These are phyloP conservation scores for Zaprionus inermis DNA, from an alignment of 1,140 invertebrate species.

Conservation along the genomic window DNA sequence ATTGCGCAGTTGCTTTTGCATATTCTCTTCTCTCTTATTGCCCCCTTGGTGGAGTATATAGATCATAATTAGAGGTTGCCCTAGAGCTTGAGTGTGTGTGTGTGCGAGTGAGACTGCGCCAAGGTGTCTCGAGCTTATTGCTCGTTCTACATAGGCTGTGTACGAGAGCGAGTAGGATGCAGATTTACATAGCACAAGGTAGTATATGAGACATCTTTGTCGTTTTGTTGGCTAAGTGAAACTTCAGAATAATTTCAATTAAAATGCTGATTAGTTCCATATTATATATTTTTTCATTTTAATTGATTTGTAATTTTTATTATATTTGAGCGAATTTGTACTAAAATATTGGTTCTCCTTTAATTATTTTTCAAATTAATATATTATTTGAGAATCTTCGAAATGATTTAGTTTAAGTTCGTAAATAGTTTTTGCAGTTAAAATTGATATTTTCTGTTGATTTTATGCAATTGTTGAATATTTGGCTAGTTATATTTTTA, in stretches of 20 bases:
- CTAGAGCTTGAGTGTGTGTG: not conserved
- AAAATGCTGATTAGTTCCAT: not conserved
- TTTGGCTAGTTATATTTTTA: no score
- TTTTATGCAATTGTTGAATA: no score
- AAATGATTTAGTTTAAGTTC: no score
- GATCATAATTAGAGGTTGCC: slow-evolving; percentile 47
- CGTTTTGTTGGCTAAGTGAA: no score
- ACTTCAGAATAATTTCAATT: not conserved
- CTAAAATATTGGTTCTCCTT: no score
- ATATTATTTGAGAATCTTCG: no score
- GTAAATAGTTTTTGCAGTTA: no score
- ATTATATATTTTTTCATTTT: no score
- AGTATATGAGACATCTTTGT: not conserved
- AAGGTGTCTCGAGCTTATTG: slow-evolving; percentile 28
- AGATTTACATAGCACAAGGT: not conserved
- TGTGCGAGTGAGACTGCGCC: slow-evolving; percentile 22
- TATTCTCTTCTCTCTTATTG: slow-evolving; percentile 45
- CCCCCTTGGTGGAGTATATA: slow-evolving; percentile 33
- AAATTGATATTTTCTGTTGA: no score
- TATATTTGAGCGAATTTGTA: no score
- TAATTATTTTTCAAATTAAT: no score
- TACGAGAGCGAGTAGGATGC: not conserved
- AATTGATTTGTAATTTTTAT: no score
- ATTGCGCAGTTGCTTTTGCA: slow-evolving; percentile 51
- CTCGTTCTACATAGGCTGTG: slow-evolving; percentile 7